These are phyloP conservation scores for Otis tarda DNA, from an alignment of 2,113 vertebrate genomes.

Conservation along the genomic window DNA sequence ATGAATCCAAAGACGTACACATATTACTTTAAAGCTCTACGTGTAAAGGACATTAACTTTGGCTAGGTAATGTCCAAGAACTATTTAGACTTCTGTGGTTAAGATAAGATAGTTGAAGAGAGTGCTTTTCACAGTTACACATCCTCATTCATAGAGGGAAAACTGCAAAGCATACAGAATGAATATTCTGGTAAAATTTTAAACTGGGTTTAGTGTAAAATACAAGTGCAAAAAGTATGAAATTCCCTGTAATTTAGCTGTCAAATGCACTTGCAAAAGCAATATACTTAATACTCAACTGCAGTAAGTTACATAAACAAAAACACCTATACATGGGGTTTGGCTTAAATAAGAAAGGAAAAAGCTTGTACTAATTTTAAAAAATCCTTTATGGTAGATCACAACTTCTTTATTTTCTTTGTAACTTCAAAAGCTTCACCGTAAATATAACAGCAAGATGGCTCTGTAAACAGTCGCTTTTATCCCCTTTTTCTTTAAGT, in stretches of 20 bases:
- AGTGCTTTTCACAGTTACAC: background rate
- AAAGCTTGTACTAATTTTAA: background rate
- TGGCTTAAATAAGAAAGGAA: background rate
- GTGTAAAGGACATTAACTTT: background rate
- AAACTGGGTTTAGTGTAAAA: background rate
- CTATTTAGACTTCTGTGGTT: background rate
- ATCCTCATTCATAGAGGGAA: background rate
- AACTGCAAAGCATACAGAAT: background rate
- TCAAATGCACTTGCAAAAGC: background rate
- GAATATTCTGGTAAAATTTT: background rate
- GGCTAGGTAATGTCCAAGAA: background rate
- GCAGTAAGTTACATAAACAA: background rate
- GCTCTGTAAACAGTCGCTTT: background rate
- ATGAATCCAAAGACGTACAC: background rate
- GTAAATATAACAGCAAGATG: background rate
- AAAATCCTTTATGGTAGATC: background rate
- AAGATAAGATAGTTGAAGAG: background rate
- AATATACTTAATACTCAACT: background rate
- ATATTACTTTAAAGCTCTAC: background rate
- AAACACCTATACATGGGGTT: background rate
- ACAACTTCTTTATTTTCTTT: background rate
- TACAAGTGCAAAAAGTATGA: background rate
- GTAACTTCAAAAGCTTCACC: background rate
- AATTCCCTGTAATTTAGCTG: background rate
- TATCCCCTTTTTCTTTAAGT: background rate